These are phyloP conservation scores for Macrotis lagotis DNA, from an alignment of 2,113 vertebrate genomes.

Conservation along the genomic window DNA sequence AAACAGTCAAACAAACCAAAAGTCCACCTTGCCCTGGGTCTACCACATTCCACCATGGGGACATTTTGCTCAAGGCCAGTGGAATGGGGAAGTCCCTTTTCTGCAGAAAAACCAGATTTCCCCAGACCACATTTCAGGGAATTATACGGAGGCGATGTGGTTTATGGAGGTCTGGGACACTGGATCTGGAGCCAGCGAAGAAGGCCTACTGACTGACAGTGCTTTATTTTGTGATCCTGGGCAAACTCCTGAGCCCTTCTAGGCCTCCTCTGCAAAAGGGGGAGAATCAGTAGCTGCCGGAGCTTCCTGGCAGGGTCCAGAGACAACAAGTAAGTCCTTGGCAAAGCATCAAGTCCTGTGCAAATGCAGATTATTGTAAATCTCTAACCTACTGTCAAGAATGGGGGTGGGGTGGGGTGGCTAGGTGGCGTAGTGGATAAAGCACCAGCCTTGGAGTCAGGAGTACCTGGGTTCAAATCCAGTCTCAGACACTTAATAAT, in stretches of 20 bases:
- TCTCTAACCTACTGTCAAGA: background rate
- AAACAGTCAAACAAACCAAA: background rate
- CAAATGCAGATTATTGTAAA: background rate
- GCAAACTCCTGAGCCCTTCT: background rate
- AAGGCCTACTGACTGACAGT: background rate
- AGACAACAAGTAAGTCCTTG: background rate
- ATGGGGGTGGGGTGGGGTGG: too few relatives aligned
- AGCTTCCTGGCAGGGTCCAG: background rate
- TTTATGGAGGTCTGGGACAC: too few relatives aligned
- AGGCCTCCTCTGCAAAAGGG: background rate
- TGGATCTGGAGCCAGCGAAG: background rate
- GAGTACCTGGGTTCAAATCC: too few relatives aligned
- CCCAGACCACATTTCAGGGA: conserved; percentile 13
- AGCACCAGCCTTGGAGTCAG: too few relatives aligned
- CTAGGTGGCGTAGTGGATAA: too few relatives aligned
- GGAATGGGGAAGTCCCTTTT: conserved; percentile 29
- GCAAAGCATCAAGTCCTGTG: background rate
- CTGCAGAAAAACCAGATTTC: conserved; percentile 2
- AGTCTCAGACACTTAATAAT: too few relatives aligned
- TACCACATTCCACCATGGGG: background rate
- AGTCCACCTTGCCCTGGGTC: background rate
- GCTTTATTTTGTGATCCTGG: background rate
- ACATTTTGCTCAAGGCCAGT: background rate
- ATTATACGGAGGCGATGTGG: background rate
- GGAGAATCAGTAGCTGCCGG: background rate